phyloP scores from a whole-genome alignment of 2,797 vertebrate species.

The Cyclura pinguis region DNA sequence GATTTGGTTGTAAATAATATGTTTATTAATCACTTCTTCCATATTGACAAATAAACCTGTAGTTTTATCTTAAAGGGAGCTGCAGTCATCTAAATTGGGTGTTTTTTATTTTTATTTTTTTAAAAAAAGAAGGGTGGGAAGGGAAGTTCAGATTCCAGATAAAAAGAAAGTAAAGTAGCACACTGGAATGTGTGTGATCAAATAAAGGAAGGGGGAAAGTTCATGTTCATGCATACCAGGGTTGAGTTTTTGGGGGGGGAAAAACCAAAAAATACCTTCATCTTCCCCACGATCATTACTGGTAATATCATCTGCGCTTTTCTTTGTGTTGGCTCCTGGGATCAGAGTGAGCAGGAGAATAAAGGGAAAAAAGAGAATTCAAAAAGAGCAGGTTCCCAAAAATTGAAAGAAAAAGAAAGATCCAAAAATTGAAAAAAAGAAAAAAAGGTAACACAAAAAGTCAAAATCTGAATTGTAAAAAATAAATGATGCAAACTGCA shows the following conservation, averaged over 20 bases:
- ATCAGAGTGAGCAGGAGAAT: conserved; percentile 85
- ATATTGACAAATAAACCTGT: conserved; percentile 66
- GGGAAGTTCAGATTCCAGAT: conserved; percentile 71
- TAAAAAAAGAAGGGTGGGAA: conserved; percentile 51
- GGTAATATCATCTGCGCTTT: conserved; percentile 89
- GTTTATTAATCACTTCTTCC: conserved; percentile 63
- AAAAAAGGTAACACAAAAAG: conserved; percentile 76
- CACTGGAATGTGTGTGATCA: conserved; percentile 67
- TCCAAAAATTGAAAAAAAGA: conserved; percentile 58
- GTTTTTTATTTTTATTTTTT: background rate
- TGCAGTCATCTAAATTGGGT: conserved; percentile 58
- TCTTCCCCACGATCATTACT: conserved; percentile 91
- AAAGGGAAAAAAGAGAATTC: conserved; percentile 85
- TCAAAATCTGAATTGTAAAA: conserved; percentile 73
- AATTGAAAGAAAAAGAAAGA: conserved; percentile 64
- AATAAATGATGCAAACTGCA: conserved; percentile 74
- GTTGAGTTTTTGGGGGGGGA: conserved; percentile 78
- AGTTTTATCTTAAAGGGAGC: conserved; percentile 55
- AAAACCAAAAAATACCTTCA: conserved; percentile 89
- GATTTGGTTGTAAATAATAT: conserved; percentile 62
- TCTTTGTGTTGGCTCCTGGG: conserved; percentile 91
- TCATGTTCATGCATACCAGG: conserved; percentile 86
- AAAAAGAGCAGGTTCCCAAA: conserved; percentile 82
- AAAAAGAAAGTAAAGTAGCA: conserved; percentile 73
- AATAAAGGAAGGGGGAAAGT: conserved; percentile 64